Base-by-base conservation (phyloP, 2,888 invertebrate species). In the Drosophila heteroneura region DNA sequence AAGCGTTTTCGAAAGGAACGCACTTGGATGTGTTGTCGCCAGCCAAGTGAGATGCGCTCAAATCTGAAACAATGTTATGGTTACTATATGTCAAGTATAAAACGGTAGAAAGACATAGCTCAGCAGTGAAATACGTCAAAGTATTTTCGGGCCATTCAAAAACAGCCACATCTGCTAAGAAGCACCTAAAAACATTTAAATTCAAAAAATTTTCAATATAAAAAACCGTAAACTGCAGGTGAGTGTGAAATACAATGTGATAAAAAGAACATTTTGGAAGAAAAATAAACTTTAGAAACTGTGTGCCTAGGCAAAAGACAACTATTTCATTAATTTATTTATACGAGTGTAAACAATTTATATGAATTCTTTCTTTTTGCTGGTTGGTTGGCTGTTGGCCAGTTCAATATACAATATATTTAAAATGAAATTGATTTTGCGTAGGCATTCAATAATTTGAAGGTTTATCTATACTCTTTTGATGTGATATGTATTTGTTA, bases 41-140 rank as follows among this genome's bases (percentile, higher is more conserved):
- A 44, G 22, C 33, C 52, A 44, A 12, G 14, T 35, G 26, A 60
- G 28, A 56, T 65, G 68, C 39, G 1, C 33, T 28, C 51, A 47
- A 70, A 51, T 49, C 51, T 56, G 54, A 32, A 30, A 69, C 70
- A 70, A 79, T 82, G 81, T 72, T 82, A 81, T 81, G 81, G 81
- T 61, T 81, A 76, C 66, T 81, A 26, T 81, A 76, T 71, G 53
- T 69, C 37, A 81, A 81, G 69, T 78, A 49, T 39, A 78, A 79
- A 63, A 60, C 79, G 30, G 49, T 35, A 60, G 66, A 78, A 72
- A 76, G 69, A 66, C 68, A 79, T 16, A 49, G 53, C 35, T 10
- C 30, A 44, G 41, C 64, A 12, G 54, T 78, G 41, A 75, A 65
- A 35, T 54, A 66, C 60, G 57, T n/a, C 19, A 62, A 75, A 53